Evolutionary conservation across 2,888 invertebrate species (phyloP), one percentile per base, ranked within the genome.

Genomic region (Cybosia mesomella): DNA sequence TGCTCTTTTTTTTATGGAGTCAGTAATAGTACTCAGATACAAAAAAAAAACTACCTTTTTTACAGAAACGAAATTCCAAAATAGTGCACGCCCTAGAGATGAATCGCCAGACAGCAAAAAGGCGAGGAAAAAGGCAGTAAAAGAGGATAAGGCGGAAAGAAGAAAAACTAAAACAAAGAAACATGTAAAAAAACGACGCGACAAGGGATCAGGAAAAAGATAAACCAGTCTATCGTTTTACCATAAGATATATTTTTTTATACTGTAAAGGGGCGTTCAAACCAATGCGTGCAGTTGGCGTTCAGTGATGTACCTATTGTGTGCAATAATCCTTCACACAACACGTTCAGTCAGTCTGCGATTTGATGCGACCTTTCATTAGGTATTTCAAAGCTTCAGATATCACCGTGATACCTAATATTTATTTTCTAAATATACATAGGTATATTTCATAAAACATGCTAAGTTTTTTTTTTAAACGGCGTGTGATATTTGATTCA

Each of bases 151-250:
- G 85, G 97, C 98, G 0, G 98, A 99, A 79, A 98, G 97, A 85
- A 95, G 99, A 62, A 98, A 98, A 95, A 95, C 95, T 0, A 99
- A 99, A 95, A 96, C 98, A 0, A 98, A 98, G 83, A 99, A 99
- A 89, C 98, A 99, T 89, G 91, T 99, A 0, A 99, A 99, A 87
- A 99, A 99, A 85, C 95, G 98, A 76, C 97, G 98, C 85, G 98
- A 98, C 86, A 97, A 97, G 87, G 92, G 92, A 7, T 75, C 87
- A 53, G 86, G 76, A 15, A 92, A 91, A 80, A 93, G 92, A 84
- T 94, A 87, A 83, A 70, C 70, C 64, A 60, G 68, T 4, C 24
- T 18, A 22, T 22, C 15, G 24, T 60, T 24, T 24, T 39, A 22
- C 15, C n/a, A 8, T 60, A n/a, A 62, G 15, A 43, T 24, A 24